Conservation (phyloP, 2,797 vertebrate species). For the Syngnathus rostellatus region DNA sequence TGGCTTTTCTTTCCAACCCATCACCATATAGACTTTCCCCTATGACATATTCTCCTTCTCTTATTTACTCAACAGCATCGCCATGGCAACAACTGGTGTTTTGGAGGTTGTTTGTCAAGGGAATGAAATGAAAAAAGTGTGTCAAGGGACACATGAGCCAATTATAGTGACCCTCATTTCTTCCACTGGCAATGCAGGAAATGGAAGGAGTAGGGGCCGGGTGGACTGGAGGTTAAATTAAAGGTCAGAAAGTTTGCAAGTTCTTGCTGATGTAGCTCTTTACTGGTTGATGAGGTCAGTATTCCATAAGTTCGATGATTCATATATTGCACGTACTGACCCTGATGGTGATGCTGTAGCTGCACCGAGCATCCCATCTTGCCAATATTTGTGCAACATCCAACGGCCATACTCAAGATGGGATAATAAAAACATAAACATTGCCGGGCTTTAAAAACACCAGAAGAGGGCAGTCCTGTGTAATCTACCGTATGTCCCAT, state of each 20-base stretch:
- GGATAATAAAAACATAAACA: too few species aligned
- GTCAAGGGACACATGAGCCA: slow-evolving; percentile 50
- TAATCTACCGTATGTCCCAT: slow-evolving; percentile 20
- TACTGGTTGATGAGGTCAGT: slow-evolving; percentile 7
- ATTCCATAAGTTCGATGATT: neutral
- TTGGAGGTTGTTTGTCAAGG: slow-evolving; percentile 58
- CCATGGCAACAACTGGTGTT: slow-evolving; percentile 62
- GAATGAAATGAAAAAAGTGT: slow-evolving; percentile 34
- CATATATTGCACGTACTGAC: neutral
- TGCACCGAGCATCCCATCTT: neutral
- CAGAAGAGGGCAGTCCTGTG: slow-evolving; percentile 58
- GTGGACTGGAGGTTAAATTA: slow-evolving; percentile 13
- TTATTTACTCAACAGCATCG: slow-evolving; percentile 51
- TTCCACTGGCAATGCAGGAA: slow-evolving; percentile 30
- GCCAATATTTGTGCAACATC: neutral
- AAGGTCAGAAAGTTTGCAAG: slow-evolving; percentile 15
- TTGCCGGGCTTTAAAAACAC: slow-evolving; percentile 1
- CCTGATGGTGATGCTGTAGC: neutral
- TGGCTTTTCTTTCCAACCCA: slow-evolving; percentile 7
- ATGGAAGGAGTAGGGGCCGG: slow-evolving; percentile 9
- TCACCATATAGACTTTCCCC: slow-evolving; percentile 22
- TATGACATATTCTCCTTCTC: slow-evolving; percentile 34
- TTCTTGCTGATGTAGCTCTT: slow-evolving; percentile 13
- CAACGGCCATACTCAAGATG: neutral
- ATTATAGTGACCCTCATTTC: slow-evolving; percentile 37